Evolutionary conservation across 2,797 vertebrate genomes (phyloP).

Genomic region (Jordanella pulchra): DNA sequence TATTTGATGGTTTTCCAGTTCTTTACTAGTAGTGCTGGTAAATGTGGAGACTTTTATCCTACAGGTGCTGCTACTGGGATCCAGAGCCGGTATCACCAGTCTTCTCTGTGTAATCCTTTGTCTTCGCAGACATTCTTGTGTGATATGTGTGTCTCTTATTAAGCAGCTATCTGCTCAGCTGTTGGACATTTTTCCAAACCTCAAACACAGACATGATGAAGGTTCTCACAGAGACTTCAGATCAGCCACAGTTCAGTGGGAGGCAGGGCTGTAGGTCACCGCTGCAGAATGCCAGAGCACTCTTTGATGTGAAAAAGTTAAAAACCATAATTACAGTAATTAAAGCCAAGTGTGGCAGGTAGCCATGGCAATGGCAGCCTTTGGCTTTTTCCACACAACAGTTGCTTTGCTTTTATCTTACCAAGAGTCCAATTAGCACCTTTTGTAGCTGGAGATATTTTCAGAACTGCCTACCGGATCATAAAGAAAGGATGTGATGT

Average conservation of each 20-base stretch:
- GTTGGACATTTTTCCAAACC: neutral
- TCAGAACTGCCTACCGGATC: constrained; percentile 14
- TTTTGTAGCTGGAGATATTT: constrained; percentile 30
- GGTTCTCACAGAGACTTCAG: constrained; percentile 15
- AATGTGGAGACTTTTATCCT: neutral
- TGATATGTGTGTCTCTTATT: neutral
- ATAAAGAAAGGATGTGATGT: constrained; percentile 21
- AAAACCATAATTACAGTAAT: constrained; percentile 55
- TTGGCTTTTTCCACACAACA: constrained; percentile 22
- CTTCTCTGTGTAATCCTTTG: neutral
- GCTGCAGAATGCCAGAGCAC: constrained; percentile 10
- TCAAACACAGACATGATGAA: constrained; percentile 10
- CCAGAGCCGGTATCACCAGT: neutral
- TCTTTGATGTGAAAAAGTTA: constrained; percentile 40
- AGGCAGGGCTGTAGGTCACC: constrained; percentile 25
- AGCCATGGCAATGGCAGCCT: constrained; percentile 50
- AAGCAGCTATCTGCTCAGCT: neutral
- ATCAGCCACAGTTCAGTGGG: constrained; percentile 13
- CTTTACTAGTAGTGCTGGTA: neutral
- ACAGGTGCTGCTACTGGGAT: neutral
- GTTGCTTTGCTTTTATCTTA: constrained; percentile 35
- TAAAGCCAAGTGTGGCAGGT: constrained; percentile 49
- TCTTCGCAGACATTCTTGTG: neutral
- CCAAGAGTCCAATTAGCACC: constrained; percentile 53
- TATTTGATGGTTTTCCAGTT: neutral